Conservation (phyloP, 2,797 vertebrate genomes). For the Notamacropus eugenii region DNA sequence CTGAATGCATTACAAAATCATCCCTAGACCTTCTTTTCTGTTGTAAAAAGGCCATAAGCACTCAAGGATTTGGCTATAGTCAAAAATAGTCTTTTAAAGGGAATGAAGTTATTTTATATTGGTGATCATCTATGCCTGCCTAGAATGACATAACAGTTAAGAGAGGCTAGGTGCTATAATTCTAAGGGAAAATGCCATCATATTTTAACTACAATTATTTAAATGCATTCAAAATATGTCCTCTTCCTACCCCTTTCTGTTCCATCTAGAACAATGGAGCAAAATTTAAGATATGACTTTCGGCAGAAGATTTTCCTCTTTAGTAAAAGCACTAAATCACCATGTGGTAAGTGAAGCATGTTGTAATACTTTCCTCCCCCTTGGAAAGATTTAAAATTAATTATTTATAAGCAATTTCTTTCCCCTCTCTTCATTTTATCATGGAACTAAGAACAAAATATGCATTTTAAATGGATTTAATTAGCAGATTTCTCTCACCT, state of each 20-base stretch:
- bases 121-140: background rate
- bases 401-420: background rate
- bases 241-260: background rate
- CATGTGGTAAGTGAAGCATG: background rate
- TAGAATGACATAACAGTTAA: background rate
- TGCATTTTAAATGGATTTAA: background rate
- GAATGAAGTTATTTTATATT: slow-evolving; percentile 8
- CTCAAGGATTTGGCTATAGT: background rate
- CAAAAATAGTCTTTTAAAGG: slow-evolving; percentile 1
- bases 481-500: slow-evolving; percentile 1
- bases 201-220: slow-evolving; percentile 15
- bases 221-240: slow-evolving; percentile 16
- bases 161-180: background rate
- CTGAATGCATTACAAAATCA: background rate
- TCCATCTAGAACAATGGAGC: background rate
- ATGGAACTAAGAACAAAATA: slow-evolving; percentile 6
- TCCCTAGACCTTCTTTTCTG: background rate
- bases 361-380: background rate
- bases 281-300: background rate
- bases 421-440: background rate
- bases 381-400: slow-evolving; percentile 20
- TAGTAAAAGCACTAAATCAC: background rate
- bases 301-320: background rate
- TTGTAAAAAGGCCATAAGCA: background rate
- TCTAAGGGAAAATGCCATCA: background rate